Conservation (phyloP, 2,113 vertebrate species). For the Copsychus sechellarum region DNA sequence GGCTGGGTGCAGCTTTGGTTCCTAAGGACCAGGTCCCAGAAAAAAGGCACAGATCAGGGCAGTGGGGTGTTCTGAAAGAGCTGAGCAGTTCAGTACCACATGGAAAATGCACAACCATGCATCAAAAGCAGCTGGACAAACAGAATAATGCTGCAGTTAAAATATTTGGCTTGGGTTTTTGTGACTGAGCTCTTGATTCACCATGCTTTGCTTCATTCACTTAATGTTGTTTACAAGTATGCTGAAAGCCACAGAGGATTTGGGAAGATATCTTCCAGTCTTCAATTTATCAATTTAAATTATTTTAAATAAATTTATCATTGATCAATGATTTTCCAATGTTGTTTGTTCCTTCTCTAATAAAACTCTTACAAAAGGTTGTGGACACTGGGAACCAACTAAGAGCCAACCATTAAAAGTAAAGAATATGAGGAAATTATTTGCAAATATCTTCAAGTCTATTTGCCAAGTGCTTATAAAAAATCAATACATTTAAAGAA, state of each 20-base stretch:
- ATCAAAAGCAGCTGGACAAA: not conserved
- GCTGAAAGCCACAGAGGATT: not conserved
- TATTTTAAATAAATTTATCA: not conserved
- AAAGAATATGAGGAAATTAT: conserved; percentile 15
- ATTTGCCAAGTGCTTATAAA: not conserved
- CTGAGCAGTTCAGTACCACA: not conserved
- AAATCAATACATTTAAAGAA: conserved; percentile 16
- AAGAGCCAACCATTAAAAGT: not conserved
- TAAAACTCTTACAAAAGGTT: not conserved
- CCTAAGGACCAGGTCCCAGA: not conserved
- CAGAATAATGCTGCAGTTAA: not conserved
- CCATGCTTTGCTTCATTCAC: not conserved
- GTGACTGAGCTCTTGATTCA: not conserved
- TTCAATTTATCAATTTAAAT: not conserved
- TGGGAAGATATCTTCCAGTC: not conserved
- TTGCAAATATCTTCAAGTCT: not conserved
- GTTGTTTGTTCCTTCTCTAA: not conserved
- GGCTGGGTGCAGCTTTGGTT: not conserved
- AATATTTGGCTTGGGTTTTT: not conserved
- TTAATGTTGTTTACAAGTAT: not conserved
- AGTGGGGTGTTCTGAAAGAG: not conserved
- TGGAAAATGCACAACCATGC: not conserved
- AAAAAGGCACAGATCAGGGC: not conserved
- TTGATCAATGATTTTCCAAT: not conserved
- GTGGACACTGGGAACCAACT: not conserved